Evolutionary conservation across 2,888 invertebrate genomes (phyloP).

Genomic region (Cosmorhoe ocellata): DNA sequence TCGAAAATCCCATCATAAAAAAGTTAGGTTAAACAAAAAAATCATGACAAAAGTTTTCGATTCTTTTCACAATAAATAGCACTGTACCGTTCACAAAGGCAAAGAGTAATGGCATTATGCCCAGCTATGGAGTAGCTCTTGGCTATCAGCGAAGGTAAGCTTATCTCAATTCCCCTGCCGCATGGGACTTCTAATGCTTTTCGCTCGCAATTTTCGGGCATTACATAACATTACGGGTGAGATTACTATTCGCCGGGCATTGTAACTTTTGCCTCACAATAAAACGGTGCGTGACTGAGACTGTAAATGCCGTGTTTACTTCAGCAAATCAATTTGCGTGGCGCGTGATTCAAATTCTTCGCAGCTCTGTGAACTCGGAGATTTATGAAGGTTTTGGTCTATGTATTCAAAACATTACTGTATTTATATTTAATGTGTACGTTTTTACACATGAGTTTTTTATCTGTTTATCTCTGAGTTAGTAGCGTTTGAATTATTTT

Average conservation of each 20-base stretch:
- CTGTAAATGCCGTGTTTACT: slow-evolving; percentile 65
- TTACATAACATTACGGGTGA: slow-evolving; percentile 59
- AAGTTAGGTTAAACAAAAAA: too few species aligned
- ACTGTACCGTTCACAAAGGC: not conserved
- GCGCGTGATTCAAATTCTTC: slow-evolving; percentile 62
- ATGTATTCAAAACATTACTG: slow-evolving; percentile 29
- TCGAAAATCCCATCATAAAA: too few species aligned
- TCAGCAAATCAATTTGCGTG: slow-evolving; percentile 69
- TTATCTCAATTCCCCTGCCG: slow-evolving; percentile 25
- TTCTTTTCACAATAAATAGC: not conserved
- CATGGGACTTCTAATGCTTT: slow-evolving; percentile 29
- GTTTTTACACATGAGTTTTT: not conserved
- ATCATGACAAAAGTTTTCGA: too few species aligned
- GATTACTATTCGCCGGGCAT: slow-evolving; percentile 57
- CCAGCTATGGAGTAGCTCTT: slow-evolving; percentile 3
- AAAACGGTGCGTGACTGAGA: slow-evolving; percentile 69
- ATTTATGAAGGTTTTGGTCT: slow-evolving; percentile 32
- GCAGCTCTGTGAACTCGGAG: slow-evolving; percentile 31
- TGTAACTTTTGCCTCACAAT: slow-evolving; percentile 75
- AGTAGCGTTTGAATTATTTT: too few species aligned
- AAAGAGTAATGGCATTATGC: not conserved
- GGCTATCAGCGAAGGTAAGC: slow-evolving; percentile 20
- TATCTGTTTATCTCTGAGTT: too few species aligned
- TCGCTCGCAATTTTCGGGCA: slow-evolving; percentile 54
- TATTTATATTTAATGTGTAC: slow-evolving; percentile 7